These are phyloP conservation scores for Conus betulinus DNA, from an alignment of 1,140 invertebrate genomes.

Conservation along the genomic window DNA sequence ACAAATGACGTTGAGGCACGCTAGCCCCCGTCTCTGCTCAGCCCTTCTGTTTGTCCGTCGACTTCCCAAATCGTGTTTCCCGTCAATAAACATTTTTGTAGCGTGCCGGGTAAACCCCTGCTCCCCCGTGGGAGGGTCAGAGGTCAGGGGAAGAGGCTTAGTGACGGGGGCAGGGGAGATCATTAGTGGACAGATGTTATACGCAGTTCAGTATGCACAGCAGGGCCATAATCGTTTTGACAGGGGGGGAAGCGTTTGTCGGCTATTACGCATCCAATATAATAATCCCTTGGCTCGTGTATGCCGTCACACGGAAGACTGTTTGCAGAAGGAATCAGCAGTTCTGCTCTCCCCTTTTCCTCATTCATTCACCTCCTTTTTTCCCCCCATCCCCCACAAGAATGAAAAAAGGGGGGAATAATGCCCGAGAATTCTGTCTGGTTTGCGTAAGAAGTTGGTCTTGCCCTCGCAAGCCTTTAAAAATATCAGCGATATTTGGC, in stretches of 20 bases:
- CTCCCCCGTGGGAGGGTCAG: not conserved
- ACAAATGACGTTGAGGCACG: constrained; percentile 2
- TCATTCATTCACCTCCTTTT: not conserved
- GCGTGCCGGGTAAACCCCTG: not conserved
- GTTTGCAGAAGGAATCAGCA: not conserved
- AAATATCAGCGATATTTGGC: no score
- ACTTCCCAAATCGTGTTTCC: constrained; percentile 4
- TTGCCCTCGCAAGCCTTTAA: no score
- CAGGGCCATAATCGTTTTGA: not conserved
- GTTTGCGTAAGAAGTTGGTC: no score
- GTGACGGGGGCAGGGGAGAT: not conserved
- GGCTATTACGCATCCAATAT: not conserved
- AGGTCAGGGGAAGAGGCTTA: not conserved
- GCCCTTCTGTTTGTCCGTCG: not conserved
- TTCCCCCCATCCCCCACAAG: no score
- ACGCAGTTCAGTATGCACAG: not conserved
- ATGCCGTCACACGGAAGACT: constrained; percentile 1
- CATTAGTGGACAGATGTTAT: constrained; percentile 2
- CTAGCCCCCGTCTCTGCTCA: not conserved
- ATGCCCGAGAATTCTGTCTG: no score
- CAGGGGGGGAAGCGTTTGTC: not conserved
- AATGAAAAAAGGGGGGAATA: no score
- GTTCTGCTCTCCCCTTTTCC: not conserved
- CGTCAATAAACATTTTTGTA: constrained; percentile 20
- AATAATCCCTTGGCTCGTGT: not conserved